Evolutionary conservation across 2,888 invertebrate genomes (phyloP), one percentile per base, ranked within the genome.

Genomic region (Malthinus flaveolus): DNA sequence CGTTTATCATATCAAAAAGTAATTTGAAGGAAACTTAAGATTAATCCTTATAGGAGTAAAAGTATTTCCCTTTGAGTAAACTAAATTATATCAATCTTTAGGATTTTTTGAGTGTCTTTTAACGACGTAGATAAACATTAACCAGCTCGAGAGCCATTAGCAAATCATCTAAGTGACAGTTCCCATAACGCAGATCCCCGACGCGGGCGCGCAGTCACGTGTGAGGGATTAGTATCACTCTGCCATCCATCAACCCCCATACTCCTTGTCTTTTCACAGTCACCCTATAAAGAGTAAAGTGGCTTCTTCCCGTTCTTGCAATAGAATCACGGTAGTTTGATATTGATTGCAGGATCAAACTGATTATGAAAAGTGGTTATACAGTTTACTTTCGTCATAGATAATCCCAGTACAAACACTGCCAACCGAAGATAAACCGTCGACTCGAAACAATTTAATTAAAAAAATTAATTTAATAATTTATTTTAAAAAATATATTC

Each of bases 181-280:
- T 70, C 69, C 70, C 71, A 70, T 71, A 71, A 71, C 65, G 68
- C 66, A 71, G 71, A 75, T 75, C 74, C 71, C 70, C 60, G 61
- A 52, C 61, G 67, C 68, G 69, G 66, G 70, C 69, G 70, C 64
- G 66, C 68, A 74, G 75, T 75, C 75, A 75, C 75, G 75, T 73
- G 74, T 74, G 70, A 70, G 66, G 73, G 74, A 75, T 75, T 73
- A 74, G 71, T 73, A 73, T 74, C 74, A 72, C 70, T 69, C 69
- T 68, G 69, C 68, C 73, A 75, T 75, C 74, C 73, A 75, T 75
- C 74, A 74, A 66, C 23, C 62, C 62, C 51, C 61, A 62, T 62
- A 63, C 63, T 63, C 63, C 23, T 58, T 63, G 54, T 59, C 61
- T 64, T 60, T 59, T 55, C 51, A 44, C 37, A 50, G 49, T 49